These are phyloP conservation scores for Thalassoma bifasciatum DNA, from an alignment of 2,113 vertebrate species.

Conservation along the genomic window DNA sequence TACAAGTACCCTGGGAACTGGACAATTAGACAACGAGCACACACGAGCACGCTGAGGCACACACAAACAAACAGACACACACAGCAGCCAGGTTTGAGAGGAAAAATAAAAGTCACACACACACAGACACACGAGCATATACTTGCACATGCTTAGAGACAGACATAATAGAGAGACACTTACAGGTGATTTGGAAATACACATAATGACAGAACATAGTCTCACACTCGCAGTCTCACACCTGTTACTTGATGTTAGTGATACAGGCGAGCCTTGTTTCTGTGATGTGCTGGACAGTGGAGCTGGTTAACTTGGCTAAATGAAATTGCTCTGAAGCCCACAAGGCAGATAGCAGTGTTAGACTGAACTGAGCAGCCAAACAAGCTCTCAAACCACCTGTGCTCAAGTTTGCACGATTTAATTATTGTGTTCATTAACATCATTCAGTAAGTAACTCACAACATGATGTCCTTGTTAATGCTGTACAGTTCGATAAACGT, in stretches of 20 bases:
- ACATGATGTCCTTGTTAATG: too few species aligned
- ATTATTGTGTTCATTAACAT: neutral
- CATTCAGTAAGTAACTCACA: too few species aligned
- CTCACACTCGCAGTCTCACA: too few species aligned
- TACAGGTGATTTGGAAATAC: constrained; percentile 7
- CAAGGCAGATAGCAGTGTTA: neutral
- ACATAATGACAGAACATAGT: neutral
- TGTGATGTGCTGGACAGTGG: constrained; percentile 18
- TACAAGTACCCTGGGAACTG: constrained; percentile 67
- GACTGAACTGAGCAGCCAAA: neutral
- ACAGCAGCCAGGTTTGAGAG: neutral
- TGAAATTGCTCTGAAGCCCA: constrained; percentile 4
- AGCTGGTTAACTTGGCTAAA: constrained; percentile 19
- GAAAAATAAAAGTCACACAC: neutral
- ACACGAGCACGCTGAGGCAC: neutral
- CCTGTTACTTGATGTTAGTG: constrained; percentile 1
- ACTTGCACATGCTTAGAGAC: neutral
- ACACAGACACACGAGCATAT: neutral
- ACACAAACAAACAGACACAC: constrained; percentile 1
- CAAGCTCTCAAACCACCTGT: constrained; percentile 14
- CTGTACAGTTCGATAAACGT: too few species aligned
- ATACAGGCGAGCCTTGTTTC: constrained; percentile 8
- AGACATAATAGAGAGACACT: neutral
- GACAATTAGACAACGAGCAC: constrained; percentile 52
- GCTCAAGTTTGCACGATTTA: neutral